Percentiles rank a stretch among this genome's conserved stretches.
Evolutionary conservation across 2,797 vertebrate genomes (phyloP).

Genomic region (Sardinella longiceps): DNA sequence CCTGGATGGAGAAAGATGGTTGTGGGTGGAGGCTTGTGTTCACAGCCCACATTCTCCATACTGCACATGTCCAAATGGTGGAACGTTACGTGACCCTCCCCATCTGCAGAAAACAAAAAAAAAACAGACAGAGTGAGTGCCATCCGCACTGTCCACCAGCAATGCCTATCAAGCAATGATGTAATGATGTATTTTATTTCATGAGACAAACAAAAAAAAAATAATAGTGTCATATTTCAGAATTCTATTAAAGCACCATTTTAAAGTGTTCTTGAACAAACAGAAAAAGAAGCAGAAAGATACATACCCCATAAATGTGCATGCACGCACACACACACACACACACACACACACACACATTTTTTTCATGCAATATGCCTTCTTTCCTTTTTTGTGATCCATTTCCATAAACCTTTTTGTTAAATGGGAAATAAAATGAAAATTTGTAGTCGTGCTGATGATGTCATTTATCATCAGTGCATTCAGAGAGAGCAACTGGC

Average conservation of each 20-base stretch:
- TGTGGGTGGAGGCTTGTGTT: neutral
- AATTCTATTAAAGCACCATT: conserved; percentile 4
- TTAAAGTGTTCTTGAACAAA: neutral
- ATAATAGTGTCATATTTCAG: conserved; percentile 12
- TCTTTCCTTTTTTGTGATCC: neutral
- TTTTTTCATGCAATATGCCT: neutral
- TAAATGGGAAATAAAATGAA: conserved; percentile 36
- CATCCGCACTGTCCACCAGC: neutral
- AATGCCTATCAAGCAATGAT: neutral
- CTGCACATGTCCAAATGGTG: neutral
- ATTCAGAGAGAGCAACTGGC: conserved; percentile 21
- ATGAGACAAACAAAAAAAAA: neutral
- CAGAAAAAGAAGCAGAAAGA: conserved; percentile 2
- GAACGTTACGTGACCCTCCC: neutral
- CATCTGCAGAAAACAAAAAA: neutral
- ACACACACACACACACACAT: neutral
- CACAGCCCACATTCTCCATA: neutral
- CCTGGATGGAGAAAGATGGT: neutral
- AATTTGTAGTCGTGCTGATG: conserved; percentile 28
- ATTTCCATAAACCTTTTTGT: conserved; percentile 31
- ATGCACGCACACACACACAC: neutral
- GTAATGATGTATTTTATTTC: neutral
- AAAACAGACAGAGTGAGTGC: neutral
- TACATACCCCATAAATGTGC: neutral
- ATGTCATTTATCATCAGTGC: conserved; percentile 24